These are phyloP conservation scores for Tragelaphus buxtoni DNA, from an alignment of 2,113 vertebrate genomes.

Conservation along the genomic window DNA sequence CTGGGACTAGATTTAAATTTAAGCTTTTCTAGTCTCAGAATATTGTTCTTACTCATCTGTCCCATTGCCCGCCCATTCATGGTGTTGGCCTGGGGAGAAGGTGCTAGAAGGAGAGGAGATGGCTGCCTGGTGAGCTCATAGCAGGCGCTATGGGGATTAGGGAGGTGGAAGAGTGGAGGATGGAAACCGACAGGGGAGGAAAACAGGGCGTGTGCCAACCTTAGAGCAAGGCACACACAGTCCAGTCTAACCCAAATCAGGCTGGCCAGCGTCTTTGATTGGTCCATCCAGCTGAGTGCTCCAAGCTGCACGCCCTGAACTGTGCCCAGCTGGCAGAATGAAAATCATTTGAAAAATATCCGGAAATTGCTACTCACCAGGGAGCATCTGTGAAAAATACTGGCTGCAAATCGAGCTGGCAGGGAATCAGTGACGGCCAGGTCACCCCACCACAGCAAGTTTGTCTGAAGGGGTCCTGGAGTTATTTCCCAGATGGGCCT, in stretches of 20 bases:
- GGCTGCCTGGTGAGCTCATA: background rate
- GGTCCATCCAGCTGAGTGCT: conserved; percentile 47
- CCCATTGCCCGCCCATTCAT: background rate
- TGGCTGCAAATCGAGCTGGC: conserved; percentile 56
- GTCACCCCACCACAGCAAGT: conserved; percentile 20
- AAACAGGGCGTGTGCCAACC: background rate
- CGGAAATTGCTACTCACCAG: conserved; percentile 70
- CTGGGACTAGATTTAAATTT: background rate
- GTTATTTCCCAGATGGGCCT: conserved; percentile 54
- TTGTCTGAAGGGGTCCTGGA: conserved; percentile 65
- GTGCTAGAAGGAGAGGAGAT: background rate
- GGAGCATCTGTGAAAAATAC: conserved; percentile 76
- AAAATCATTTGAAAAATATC: conserved; percentile 75
- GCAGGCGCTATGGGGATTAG: background rate
- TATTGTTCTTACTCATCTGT: background rate
- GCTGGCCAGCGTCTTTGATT: background rate
- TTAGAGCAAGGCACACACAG: background rate
- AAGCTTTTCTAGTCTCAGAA: background rate
- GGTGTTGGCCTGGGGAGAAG: background rate
- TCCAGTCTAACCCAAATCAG: background rate
- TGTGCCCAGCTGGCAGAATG: conserved; percentile 66
- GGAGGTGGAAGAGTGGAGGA: background rate
- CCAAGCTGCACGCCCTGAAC: conserved; percentile 63
- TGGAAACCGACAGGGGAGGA: background rate
- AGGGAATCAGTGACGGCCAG: conserved; percentile 15